A percentile compares a stretch with the other conserved stretches of the same genome.
Conservation (phyloP, 1,140 invertebrate genomes). For the Ceratina australensis region DNA sequence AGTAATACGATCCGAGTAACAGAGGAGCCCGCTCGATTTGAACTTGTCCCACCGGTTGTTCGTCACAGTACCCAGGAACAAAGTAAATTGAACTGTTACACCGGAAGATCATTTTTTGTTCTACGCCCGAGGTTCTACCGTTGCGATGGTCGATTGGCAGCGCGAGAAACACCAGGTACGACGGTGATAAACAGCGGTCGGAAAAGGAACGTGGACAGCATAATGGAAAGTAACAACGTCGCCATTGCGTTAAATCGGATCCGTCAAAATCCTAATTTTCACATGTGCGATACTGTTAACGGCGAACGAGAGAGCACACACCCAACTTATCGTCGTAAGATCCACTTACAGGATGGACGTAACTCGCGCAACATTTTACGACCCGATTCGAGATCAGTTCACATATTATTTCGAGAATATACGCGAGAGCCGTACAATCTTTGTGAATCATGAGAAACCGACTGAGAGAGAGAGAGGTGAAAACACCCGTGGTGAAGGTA, state of each 20-base stretch:
- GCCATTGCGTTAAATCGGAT: slow-evolving; percentile 49
- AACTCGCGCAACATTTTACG: neutral
- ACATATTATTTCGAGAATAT: slow-evolving; percentile 2
- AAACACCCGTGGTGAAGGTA: slow-evolving; percentile 66
- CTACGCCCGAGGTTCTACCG: slow-evolving; percentile 8
- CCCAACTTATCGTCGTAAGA: slow-evolving; percentile 1
- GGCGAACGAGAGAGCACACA: slow-evolving; percentile 5
- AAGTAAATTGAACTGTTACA: slow-evolving; percentile 19
- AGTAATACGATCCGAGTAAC: neutral
- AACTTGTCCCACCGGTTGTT: slow-evolving; percentile 30
- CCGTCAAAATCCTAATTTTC: slow-evolving; percentile 47
- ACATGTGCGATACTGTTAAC: slow-evolving; percentile 27
- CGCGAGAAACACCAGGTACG: neutral
- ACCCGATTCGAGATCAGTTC: slow-evolving; percentile 4
- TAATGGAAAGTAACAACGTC: slow-evolving; percentile 45
- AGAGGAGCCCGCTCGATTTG: slow-evolving; percentile 41
- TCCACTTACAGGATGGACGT: slow-evolving; percentile 10
- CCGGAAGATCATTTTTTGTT: slow-evolving; percentile 17
- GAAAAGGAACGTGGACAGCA: slow-evolving; percentile 21
- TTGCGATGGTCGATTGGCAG: neutral
- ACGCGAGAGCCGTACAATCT: slow-evolving; percentile 21
- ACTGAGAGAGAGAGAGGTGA: slow-evolving; percentile 59
- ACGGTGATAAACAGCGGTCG: neutral
- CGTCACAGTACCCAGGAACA: slow-evolving; percentile 16
- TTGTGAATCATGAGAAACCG: slow-evolving; percentile 47